Base-by-base conservation (phyloP, 2,113 vertebrate species). In the Eurystomus gularis region DNA sequence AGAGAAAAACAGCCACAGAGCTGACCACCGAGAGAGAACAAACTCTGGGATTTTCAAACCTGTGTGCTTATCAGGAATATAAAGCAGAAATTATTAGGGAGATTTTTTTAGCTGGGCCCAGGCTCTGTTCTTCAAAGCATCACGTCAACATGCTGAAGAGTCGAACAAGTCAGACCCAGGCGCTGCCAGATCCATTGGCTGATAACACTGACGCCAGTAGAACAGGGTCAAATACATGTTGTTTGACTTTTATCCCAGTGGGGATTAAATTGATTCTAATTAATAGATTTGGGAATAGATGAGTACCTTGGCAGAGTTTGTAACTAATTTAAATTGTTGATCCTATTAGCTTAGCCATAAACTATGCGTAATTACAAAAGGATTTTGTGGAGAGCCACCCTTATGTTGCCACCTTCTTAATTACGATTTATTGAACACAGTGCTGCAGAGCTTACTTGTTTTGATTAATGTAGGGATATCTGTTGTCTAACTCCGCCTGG, bases 181-280 rank as follows among this genome's bases (percentile, higher is more conserved):
- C 86, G 44, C 60, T 94, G 79, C 90, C 94, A 86, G 91, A 96
- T 96, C 78, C 81, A 37, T 86, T 44, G 64, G 54, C 96, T 76
- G 96, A 96, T 93, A 96, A 92, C 71, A 10, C 89, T 40, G 93
- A 97, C 58, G 75, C 97, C 97, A 90, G 92, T 29, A 82, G 91
- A 82, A 90, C 54, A 21, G 76, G 84, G 96, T 96, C 96, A 96
- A 44, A 94, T 94, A 49, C 77, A 9, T 62, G 77, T 76, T 60
- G 54, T 81, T 94, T 96, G 98, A 97, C 98, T 98, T 97, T 94
- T 91, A 77, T 96, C 95, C 97, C 93, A 79, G 48, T 78, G 66
- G 91, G 96, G 92, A 96, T 92, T 94, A 96, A 96, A 97, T 91
- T 69, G 88, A 96, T 95, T 97, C 97, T 94, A 97, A 97, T 97